Percentiles rank a stretch among this genome's conserved stretches.
Conservation (phyloP, 2,113 vertebrate species). For the Alces alces region DNA sequence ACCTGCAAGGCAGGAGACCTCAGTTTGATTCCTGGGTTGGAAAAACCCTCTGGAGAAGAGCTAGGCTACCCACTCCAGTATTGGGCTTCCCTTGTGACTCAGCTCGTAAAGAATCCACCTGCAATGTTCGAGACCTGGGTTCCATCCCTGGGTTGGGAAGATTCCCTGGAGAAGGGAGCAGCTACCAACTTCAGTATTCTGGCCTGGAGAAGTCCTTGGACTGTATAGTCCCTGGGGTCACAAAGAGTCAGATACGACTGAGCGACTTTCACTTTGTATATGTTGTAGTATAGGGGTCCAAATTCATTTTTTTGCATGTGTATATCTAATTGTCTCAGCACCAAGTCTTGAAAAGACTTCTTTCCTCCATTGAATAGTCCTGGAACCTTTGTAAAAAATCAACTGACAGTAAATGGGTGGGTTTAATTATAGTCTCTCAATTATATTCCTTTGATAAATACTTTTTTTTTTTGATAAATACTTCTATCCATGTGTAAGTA, state of each 20-base stretch:
- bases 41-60: not conserved
- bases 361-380: not conserved
- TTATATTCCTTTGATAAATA: not conserved
- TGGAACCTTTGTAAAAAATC: not conserved
- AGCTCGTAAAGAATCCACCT: not conserved
- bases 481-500: not conserved
- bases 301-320: not conserved
- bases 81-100: not conserved
- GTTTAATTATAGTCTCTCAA: not conserved
- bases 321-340: not conserved
- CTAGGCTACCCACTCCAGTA: not conserved
- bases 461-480: not conserved
- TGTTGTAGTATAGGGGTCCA: not conserved
- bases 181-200: not conserved
- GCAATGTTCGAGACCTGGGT: not conserved
- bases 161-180: not conserved
- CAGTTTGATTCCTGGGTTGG: not conserved
- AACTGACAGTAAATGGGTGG: not conserved
- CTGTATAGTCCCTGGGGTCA: not conserved
- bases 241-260: not conserved
- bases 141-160: not conserved
- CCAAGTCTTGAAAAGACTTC: not conserved
- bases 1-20: not conserved
- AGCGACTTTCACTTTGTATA: not conserved
- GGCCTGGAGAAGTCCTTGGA: not conserved